Evolutionary conservation across 2,113 vertebrate species (phyloP).

Genomic region (Mormyrus iriodes): DNA sequence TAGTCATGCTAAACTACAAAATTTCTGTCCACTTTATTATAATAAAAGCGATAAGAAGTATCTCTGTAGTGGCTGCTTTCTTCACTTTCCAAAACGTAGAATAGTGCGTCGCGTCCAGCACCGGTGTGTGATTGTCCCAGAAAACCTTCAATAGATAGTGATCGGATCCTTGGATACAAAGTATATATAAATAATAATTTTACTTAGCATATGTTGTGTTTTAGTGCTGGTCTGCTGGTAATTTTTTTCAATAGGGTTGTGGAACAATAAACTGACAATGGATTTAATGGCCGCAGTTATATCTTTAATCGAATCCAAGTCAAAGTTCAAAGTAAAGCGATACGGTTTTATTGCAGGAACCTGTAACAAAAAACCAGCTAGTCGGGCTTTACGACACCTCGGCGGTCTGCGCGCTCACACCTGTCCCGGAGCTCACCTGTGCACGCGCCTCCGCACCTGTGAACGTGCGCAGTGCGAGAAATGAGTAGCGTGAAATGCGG

Average conservation of each 20-base stretch:
- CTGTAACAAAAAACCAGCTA: not conserved
- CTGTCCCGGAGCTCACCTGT: constrained; percentile 19
- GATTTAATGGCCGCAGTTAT: not conserved
- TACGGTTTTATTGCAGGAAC: not conserved
- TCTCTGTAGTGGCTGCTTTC: not conserved
- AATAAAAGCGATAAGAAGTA: not conserved
- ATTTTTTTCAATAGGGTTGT: no score
- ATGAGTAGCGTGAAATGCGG: not conserved
- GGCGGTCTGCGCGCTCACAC: not conserved
- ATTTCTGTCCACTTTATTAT: not conserved
- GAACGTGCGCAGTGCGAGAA: not conserved
- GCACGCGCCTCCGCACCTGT: not conserved
- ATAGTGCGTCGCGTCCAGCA: not conserved
- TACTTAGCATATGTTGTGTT: no score
- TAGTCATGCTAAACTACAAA: not conserved
- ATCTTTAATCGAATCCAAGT: not conserved
- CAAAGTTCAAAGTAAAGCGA: not conserved
- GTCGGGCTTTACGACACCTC: constrained; percentile 24
- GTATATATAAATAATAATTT: not conserved
- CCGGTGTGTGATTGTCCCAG: not conserved
- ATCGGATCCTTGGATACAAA: not conserved
- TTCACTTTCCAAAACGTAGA: not conserved
- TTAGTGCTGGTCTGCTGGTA: no score
- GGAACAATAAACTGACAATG: not conserved
- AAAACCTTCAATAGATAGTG: not conserved